These are phyloP conservation scores for Melanotaenia boesemani DNA, from an alignment of 2,797 vertebrate genomes.

Conservation along the genomic window DNA sequence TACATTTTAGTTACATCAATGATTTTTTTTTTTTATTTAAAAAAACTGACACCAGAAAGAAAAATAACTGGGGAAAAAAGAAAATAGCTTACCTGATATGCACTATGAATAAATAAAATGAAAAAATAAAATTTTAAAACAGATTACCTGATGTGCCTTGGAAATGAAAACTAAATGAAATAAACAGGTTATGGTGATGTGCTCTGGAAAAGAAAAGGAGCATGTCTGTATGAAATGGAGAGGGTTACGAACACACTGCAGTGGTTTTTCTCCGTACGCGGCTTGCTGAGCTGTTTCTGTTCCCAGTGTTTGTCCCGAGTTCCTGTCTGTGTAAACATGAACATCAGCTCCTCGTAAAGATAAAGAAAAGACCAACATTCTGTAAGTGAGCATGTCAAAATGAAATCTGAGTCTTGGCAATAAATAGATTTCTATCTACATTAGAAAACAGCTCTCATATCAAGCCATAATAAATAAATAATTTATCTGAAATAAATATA, in stretches of 20 bases:
- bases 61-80: not conserved
- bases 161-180: no score
- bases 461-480: conserved; percentile 88
- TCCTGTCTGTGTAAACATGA: conserved; percentile 11
- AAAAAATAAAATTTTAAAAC: no score
- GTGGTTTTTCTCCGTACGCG: no score
- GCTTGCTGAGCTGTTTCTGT: no score
- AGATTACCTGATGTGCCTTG: no score
- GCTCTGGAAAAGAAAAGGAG: not conserved
- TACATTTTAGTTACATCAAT: not conserved
- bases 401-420: conserved; percentile 70
- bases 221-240: no score
- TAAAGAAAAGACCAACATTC: not conserved
- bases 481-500: conserved; percentile 88
- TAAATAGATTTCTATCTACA: conserved; percentile 82
- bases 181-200: not conserved
- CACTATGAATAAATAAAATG: no score
- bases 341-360: conserved; percentile 29
- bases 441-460: conserved; percentile 76
- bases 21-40: conserved; percentile 11
- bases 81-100: no score
- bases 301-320: no score
- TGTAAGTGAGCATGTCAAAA: conserved; percentile 34
- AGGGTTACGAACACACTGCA: no score
- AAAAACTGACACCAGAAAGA: conserved; percentile 17